Conservation (phyloP, 2,113 vertebrate genomes). For the Carassius auratus region DNA sequence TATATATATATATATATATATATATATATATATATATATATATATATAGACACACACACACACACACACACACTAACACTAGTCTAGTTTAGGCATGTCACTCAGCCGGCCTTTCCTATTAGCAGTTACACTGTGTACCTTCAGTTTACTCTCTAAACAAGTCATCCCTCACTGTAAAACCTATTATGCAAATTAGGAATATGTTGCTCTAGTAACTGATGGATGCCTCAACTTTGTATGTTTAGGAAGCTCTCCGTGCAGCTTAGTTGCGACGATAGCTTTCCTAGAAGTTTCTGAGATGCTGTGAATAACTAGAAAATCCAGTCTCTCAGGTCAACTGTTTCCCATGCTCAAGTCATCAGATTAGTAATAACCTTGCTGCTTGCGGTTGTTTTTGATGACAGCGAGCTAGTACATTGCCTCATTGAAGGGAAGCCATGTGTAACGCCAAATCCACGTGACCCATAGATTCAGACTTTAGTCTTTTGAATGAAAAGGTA, state of each 20-base stretch:
- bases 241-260: background rate
- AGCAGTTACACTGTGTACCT: conserved; percentile 8
- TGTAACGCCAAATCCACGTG: background rate
- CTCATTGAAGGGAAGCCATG: background rate
- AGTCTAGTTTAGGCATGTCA: conserved; percentile 34
- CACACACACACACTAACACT: background rate
- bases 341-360: conserved; percentile 40
- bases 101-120: conserved; percentile 14
- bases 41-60: background rate
- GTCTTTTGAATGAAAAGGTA: background rate
- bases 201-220: background rate
- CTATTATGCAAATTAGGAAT: background rate
- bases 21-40: no score
- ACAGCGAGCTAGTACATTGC: background rate
- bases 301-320: conserved; percentile 37
- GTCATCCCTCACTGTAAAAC: background rate
- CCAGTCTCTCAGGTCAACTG: conserved; percentile 32
- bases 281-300: background rate
- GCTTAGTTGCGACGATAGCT: background rate
- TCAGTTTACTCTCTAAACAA: conserved; percentile 8
- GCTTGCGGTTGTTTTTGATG: background rate
- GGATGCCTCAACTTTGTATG: background rate
- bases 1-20: no score
- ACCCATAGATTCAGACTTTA: background rate
- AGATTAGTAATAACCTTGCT: background rate